Evolutionary conservation across 2,888 invertebrate genomes (phyloP).

Genomic region (Girardia tigrina): DNA sequence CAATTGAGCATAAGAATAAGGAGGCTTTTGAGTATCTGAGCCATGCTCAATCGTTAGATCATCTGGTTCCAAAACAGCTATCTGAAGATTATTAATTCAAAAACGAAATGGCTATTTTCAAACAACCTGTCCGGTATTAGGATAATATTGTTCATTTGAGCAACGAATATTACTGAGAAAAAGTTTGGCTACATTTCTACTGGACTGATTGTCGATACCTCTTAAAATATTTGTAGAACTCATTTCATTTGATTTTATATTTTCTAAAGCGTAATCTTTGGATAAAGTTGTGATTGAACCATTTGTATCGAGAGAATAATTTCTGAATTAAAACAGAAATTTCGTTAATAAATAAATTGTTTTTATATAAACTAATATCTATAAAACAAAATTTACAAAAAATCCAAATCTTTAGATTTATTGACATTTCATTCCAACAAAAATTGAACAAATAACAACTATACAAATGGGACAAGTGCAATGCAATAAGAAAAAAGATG

Average conservation of each 20-base stretch:
- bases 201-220: background rate
- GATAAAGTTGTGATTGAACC: conserved; percentile 5
- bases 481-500: too few relatives aligned
- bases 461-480: too few relatives aligned
- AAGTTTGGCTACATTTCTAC: conserved; percentile 5
- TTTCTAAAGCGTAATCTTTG: background rate
- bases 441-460: too few relatives aligned
- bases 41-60: conserved; percentile 32
- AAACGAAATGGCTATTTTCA: background rate
- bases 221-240: conserved; percentile 13
- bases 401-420: too few relatives aligned
- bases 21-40: conserved; percentile 55
- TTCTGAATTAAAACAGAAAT: too few relatives aligned
- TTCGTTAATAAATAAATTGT: too few relatives aligned
- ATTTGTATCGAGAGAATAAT: conserved; percentile 6
- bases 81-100: background rate
- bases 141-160: conserved; percentile 14
- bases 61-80: background rate
- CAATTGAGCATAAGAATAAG: conserved; percentile 91
- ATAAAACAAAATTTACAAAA: too few relatives aligned
- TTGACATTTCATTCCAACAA: too few relatives aligned
- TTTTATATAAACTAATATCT: too few relatives aligned
- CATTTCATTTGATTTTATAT: background rate
- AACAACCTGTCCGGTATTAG: conserved; percentile 15
- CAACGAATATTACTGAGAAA: conserved; percentile 12